Evolutionary conservation across 1,140 invertebrate genomes (phyloP), one percentile per base, ranked within the genome.

Genomic region (Drosophila cardini): DNA sequence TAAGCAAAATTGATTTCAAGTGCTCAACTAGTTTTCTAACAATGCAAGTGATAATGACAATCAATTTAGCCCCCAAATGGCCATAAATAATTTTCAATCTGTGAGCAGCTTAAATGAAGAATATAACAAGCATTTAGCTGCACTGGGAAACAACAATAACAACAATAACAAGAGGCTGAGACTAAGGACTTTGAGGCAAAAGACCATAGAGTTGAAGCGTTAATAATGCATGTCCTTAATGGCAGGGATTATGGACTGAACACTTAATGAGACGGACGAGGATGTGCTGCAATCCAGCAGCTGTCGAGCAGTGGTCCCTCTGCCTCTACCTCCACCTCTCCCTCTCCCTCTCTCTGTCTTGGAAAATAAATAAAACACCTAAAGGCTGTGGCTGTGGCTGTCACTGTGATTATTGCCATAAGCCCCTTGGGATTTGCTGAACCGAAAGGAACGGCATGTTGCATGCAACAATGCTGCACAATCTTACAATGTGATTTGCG

Each of bases 221-320:
- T 38, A 78, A 89, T 87, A 87, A 87, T 87, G 78, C 71, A 87
- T 78, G 61, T 62, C 42, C 73, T 58, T 63, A 89, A 84, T 87
- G 80, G 72, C 50, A 21, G 57, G 63, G 80, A 72, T 65, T 74
- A 74, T 8, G 72, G 70, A 65, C 72, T 64, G 76, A 71, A 13
- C 21, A 73, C 64, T 70, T 80, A 87, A 89, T 84, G 73, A 80
- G 70, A 67, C 74, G 60, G 67, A 63, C 48, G 18, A 53, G n/a
- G 16, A 26, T 34, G 50, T 18, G 10, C 40, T 38, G 18, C 55
- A 21, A 36, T 34, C 32, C 32, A 38, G 52, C 15, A 26, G 40
- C 18, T 52, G 55, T 52, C 32, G 42, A 48, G 48, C 38, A 70
- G 34, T 9, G n/a, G n/a, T n/a, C n/a, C 0, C 26, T n/a, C 15